These are phyloP conservation scores for Anguilla megastoma DNA, from an alignment of 2,797 vertebrate species.

Conservation along the genomic window DNA sequence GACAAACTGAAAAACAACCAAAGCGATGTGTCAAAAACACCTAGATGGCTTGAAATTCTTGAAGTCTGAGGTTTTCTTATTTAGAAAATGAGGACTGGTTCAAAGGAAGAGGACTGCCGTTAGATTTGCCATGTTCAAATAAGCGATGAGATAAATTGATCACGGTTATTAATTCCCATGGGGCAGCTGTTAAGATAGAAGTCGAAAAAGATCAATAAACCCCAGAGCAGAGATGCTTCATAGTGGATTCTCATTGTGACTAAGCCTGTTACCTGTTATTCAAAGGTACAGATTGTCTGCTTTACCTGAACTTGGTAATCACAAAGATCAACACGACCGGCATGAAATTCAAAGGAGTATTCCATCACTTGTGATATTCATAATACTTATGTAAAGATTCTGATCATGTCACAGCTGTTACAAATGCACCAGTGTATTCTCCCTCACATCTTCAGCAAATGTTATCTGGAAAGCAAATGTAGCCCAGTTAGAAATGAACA, in stretches of 20 bases:
- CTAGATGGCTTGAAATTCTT: background rate
- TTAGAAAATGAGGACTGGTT: background rate
- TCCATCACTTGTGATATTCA: background rate
- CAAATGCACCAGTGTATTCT: background rate
- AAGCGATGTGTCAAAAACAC: background rate
- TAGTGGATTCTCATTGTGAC: background rate
- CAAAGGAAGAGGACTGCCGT: background rate
- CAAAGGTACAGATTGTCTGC: constrained; percentile 5
- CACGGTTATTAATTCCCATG: constrained; percentile 13
- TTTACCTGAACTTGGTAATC: background rate
- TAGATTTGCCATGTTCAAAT: background rate
- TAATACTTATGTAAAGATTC: background rate
- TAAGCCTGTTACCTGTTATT: constrained; percentile 16
- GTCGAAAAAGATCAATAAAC: background rate
- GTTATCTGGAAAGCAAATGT: background rate
- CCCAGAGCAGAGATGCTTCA: background rate
- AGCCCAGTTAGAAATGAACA: background rate
- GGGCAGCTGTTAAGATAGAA: background rate
- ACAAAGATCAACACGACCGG: constrained; percentile 6
- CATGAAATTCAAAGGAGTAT: background rate
- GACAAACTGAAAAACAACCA: constrained; percentile 11
- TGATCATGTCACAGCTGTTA: background rate
- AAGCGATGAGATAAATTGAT: background rate
- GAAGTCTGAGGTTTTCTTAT: background rate
- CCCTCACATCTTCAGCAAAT: background rate